Evolutionary conservation across 2,888 invertebrate species (phyloP), one percentile per base, ranked within the genome.

Genomic region (Falcaria lacertinaria): DNA sequence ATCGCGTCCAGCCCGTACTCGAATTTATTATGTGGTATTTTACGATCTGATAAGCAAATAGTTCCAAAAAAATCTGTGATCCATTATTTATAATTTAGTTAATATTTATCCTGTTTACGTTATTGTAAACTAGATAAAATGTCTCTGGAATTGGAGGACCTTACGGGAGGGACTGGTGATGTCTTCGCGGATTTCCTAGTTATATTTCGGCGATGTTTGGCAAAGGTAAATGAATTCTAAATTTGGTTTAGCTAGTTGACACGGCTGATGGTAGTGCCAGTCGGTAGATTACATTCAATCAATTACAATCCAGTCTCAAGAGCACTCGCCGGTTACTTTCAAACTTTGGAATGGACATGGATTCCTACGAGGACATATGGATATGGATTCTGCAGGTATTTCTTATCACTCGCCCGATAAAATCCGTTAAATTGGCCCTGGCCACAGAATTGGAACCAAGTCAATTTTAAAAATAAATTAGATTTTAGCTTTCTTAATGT

Each of bases 171-270:
- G 69, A 89, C 93, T 58, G 94, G 94, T 59, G 93, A 94, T 80
- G 91, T 94, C 63, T 90, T 94, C 79, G 93, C 93, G 74, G 94
- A 95, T 80, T 93, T 94, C 80, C 90, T 93, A 66, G 80, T 92
- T 63, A 90, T 93, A 69, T 93, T 93, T 72, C 92, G 93, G 57
- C 91, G 93, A 64, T 90, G 93, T 69, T 90, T 93, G 80, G 90
- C 91, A 82, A 92, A 92, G 93, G 94, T 94, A 93, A 89, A 78
- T 83, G 79, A 60, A 80, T 69, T 84, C 80, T 80, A 81, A 79
- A 80, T 82, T 80, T 63, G 76, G 69, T 61, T 71, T 74, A 71
- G 65, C 66, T 60, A 55, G 52, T 60, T 50, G 57, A 58, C 54
- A 55, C 50, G 47, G 54, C 47, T 52, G 63, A 55, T 53, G 51